Evolutionary conservation across 2,797 vertebrate species (phyloP).

Genomic region (Nothura maculosa): DNA sequence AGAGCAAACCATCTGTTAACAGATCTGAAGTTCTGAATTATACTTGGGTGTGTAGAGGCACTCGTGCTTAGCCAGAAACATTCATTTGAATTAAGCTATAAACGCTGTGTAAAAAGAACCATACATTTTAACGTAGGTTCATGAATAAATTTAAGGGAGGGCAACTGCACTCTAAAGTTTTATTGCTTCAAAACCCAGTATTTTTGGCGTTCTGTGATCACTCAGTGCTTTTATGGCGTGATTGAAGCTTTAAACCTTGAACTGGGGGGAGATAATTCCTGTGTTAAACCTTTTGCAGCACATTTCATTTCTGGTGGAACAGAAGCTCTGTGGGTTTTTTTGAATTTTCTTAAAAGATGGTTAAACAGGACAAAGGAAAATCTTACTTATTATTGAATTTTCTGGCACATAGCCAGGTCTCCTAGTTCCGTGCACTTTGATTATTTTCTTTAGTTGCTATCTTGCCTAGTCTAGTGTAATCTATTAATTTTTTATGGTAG

Average conservation of each 20-base stretch:
- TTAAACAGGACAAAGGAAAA: slow-evolving; percentile 77
- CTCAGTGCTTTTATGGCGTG: slow-evolving; percentile 79
- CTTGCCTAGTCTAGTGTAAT: slow-evolving; percentile 82
- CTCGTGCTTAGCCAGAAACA: slow-evolving; percentile 97
- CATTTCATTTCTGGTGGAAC: slow-evolving; percentile 76
- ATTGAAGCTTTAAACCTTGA: slow-evolving; percentile 84
- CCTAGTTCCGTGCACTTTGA: slow-evolving; percentile 79
- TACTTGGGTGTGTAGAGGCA: slow-evolving; percentile 92
- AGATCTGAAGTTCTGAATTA: slow-evolving; percentile 95
- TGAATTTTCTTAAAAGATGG: slow-evolving; percentile 62
- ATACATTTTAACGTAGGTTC: slow-evolving; percentile 84
- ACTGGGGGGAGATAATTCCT: slow-evolving; percentile 78
- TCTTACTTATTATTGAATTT: slow-evolving; percentile 77
- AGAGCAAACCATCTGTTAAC: slow-evolving; percentile 97
- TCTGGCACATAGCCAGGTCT: slow-evolving; percentile 74
- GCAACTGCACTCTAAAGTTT: slow-evolving; percentile 85
- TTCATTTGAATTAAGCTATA: slow-evolving; percentile 94
- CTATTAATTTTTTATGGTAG: slow-evolving; percentile 89
- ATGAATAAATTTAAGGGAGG: slow-evolving; percentile 88
- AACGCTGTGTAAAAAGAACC: slow-evolving; percentile 84
- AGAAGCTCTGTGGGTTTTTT: slow-evolving; percentile 72
- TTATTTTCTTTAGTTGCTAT: slow-evolving; percentile 81
- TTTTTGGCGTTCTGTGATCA: slow-evolving; percentile 84
- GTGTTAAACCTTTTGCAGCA: slow-evolving; percentile 75
- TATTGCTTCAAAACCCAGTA: slow-evolving; percentile 81